Evolutionary conservation across 2,113 vertebrate genomes (phyloP).

Genomic region (Hippoglossus stenolepis): DNA sequence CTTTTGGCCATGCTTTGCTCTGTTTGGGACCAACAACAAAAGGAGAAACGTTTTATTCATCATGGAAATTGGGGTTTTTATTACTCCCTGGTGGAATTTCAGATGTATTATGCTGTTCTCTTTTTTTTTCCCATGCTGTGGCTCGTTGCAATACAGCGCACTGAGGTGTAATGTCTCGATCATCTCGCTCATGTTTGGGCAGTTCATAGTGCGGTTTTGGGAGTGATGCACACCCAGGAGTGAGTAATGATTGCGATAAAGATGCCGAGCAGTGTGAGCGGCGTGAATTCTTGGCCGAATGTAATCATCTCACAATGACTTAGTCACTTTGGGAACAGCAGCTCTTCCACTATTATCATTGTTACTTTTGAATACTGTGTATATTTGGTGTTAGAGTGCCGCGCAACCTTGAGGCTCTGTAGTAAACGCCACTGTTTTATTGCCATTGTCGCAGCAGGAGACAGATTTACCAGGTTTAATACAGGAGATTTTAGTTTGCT

Average conservation of each 20-base stretch:
- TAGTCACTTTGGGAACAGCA: slow-evolving; percentile 55
- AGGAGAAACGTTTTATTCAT: slow-evolving; percentile 79
- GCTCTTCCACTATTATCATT: slow-evolving; percentile 53
- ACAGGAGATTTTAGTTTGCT: slow-evolving; percentile 71
- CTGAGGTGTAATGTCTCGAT: slow-evolving; percentile 46
- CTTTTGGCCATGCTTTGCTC: slow-evolving; percentile 62
- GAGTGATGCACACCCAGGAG: slow-evolving; percentile 22
- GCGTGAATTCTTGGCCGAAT: slow-evolving; percentile 53
- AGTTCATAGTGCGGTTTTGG: slow-evolving; percentile 36
- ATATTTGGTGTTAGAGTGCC: slow-evolving; percentile 26
- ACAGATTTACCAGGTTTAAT: slow-evolving; percentile 78
- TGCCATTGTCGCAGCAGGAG: slow-evolving; percentile 69
- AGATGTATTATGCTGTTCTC: slow-evolving; percentile 68
- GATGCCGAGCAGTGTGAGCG: slow-evolving; percentile 31
- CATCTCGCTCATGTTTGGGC: slow-evolving; percentile 48
- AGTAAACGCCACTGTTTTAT: slow-evolving; percentile 68
- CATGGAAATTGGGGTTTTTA: slow-evolving; percentile 79
- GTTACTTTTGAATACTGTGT: slow-evolving; percentile 49
- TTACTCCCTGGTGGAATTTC: slow-evolving; percentile 77
- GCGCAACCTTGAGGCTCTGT: slow-evolving; percentile 62
- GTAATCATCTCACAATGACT: slow-evolving; percentile 72
- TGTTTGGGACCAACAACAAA: slow-evolving; percentile 79
- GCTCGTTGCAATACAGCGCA: slow-evolving; percentile 57
- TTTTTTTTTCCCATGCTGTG: slow-evolving; percentile 57
- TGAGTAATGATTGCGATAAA: slow-evolving; percentile 65